A percentile compares a stretch with the other conserved stretches of the same genome.
phyloP scores from a whole-genome alignment of 1,140 invertebrate genomes.

The Drosophila busckii region DNA sequence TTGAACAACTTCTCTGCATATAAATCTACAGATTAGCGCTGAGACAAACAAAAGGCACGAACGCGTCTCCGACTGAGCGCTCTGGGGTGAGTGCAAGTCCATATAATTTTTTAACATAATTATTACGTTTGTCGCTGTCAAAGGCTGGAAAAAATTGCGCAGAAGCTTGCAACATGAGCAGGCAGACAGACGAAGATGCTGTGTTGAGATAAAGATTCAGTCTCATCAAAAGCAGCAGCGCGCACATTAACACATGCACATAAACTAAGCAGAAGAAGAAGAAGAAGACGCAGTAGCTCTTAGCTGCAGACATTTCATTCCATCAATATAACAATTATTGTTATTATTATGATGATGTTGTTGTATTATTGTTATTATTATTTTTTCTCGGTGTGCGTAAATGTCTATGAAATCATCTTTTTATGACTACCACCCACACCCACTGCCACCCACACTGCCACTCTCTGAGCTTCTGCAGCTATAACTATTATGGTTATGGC shows the following conservation, averaged over 20 bases:
- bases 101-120: constrained; percentile 77
- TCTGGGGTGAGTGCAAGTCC: constrained; percentile 70
- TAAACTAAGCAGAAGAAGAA: constrained; percentile 48
- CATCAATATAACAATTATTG: constrained; percentile 74
- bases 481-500: constrained; percentile 73
- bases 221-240: constrained; percentile 19
- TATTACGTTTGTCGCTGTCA: constrained; percentile 58
- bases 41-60: constrained; percentile 25
- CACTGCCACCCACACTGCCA: background rate
- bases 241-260: constrained; percentile 44
- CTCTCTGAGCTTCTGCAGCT: constrained; percentile 10
- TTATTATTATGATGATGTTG: constrained; percentile 67
- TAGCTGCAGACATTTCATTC: constrained; percentile 37
- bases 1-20: constrained; percentile 78
- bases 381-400: constrained; percentile 59
- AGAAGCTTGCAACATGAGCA: constrained; percentile 29
- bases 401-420: constrained; percentile 76
- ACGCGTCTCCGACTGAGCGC: constrained; percentile 6
- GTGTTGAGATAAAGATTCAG: constrained; percentile 6
- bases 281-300: constrained; percentile 5
- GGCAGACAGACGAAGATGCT: constrained; percentile 17
- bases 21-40: constrained; percentile 76
- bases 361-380: constrained; percentile 66
- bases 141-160: constrained; percentile 29
- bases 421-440: constrained; percentile 31